Base-by-base conservation (phyloP, 2,113 vertebrate genomes). In the Brachyhypopomus gauderio region DNA sequence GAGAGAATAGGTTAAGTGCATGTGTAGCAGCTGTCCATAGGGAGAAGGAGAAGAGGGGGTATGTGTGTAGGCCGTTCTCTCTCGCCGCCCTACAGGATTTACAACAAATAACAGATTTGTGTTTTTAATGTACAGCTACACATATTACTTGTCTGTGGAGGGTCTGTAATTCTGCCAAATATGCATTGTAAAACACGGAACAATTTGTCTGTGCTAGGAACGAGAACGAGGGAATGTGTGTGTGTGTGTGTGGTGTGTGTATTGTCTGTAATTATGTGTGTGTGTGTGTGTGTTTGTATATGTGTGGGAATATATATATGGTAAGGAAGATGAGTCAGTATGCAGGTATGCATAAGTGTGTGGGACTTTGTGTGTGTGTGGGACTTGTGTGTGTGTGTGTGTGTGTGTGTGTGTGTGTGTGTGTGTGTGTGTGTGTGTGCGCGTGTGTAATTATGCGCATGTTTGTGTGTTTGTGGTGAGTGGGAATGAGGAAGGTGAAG, bases 111-210 rank as follows among this genome's bases (percentile, higher is more conserved):
- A 76, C 79, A 80, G 72, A 88, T 87, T 85, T 79, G 25, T 83
- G 77, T 81, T 48, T 75, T 86, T 84, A 74, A 87, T 87, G 81
- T 81, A 34, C 63, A 41, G 83, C 22, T 63, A 56, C 67, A 62
- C 75, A 83, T 76, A 89, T 88, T 80, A 78, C 64, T 88, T 80
- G 73, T 87, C 77, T 89, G 88, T 79, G 70, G 82, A 85, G 78
- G 80, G 86, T 86, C 85, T 80, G 78, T 84, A 75, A 66, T 81
- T 79, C 82, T 83, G 83, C 84, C 89, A 88, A 85, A 84, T 83
- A 78, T 78, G 60, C 72, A 84, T 84, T 83, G 70, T 87, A 72
- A 83, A 82, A 58, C 63, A 76, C 79, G 38, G 45, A n/a, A 74
- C 70, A 52, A 41, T 77, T 52, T 78, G 72, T 60, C 74, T 27